Conservation (phyloP, 2,888 invertebrate species). For the Malacosoma neustria region DNA sequence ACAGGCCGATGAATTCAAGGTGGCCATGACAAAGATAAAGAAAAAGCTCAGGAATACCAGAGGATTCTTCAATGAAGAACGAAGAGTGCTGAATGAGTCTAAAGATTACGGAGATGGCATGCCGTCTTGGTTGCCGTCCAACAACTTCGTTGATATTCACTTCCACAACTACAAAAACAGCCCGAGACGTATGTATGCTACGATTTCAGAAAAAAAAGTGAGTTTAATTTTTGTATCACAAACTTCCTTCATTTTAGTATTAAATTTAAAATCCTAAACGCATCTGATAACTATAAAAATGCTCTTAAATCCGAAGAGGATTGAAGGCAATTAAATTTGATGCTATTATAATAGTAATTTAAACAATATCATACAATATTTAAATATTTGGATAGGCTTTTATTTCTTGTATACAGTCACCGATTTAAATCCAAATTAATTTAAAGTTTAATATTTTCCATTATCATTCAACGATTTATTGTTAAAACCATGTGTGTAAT, state of each 20-base stretch:
- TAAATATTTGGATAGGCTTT: no score
- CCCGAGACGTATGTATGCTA: conserved; percentile 25
- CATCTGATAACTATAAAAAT: no score
- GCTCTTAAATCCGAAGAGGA: no score
- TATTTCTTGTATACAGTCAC: no score
- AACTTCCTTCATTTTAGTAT: no score
- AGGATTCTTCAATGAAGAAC: conserved; percentile 44
- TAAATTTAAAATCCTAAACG: no score
- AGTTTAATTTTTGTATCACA: conserved; percentile 22
- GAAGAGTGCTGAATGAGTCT: conserved; percentile 41
- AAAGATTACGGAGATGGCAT: conserved; percentile 50
- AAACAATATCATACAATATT: no score
- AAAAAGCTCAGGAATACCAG: conserved; percentile 50
- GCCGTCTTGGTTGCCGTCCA: conserved; percentile 56
- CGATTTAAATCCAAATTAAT: no score
- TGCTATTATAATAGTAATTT: no score
- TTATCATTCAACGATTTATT: no score
- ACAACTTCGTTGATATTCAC: conserved; percentile 59
- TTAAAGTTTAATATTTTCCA: no score
- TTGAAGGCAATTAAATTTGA: no score
- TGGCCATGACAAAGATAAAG: conserved; percentile 45
- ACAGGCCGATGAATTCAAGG: conserved; percentile 39
- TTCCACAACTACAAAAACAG: conserved; percentile 42
- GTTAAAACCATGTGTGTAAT: conserved; percentile 10
- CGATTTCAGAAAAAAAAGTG: conserved; percentile 51